Evolutionary conservation across 2,797 vertebrate species (phyloP).

Genomic region (Rhinella marina): DNA sequence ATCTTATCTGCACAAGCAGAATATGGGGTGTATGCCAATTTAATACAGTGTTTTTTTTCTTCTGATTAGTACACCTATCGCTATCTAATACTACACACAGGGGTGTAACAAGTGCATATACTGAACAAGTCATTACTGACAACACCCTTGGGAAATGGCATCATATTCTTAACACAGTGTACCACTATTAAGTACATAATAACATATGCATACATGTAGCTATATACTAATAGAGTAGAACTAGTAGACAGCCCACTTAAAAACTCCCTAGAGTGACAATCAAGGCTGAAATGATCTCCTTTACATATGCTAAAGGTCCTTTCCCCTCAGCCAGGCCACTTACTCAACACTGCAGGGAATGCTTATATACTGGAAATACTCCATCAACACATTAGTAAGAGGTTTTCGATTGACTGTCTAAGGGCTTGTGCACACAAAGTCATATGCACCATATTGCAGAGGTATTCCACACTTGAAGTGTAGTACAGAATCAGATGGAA

Average conservation of each 20-base stretch:
- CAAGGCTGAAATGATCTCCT: neutral
- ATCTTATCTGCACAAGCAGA: constrained; percentile 10
- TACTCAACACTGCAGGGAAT: neutral
- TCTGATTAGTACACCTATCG: neutral
- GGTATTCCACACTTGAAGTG: neutral
- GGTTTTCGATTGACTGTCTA: neutral
- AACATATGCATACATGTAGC: neutral
- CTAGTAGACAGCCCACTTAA: neutral
- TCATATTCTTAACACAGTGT: neutral
- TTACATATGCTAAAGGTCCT: neutral
- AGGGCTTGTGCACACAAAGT: neutral
- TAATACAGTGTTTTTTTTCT: constrained; percentile 5
- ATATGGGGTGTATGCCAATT: neutral
- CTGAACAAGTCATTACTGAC: neutral
- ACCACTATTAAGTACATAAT: neutral
- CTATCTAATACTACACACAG: neutral
- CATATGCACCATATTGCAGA: neutral
- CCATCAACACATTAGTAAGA: neutral
- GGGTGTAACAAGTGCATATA: neutral
- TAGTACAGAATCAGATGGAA: neutral
- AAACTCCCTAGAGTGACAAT: neutral
- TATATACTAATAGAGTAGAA: neutral
- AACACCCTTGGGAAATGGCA: constrained; percentile 9
- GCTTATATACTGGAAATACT: neutral
- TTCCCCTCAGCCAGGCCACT: neutral